Evolutionary conservation across 1,140 invertebrate genomes (phyloP).

Genomic region (Wiebesia pumilae): DNA sequence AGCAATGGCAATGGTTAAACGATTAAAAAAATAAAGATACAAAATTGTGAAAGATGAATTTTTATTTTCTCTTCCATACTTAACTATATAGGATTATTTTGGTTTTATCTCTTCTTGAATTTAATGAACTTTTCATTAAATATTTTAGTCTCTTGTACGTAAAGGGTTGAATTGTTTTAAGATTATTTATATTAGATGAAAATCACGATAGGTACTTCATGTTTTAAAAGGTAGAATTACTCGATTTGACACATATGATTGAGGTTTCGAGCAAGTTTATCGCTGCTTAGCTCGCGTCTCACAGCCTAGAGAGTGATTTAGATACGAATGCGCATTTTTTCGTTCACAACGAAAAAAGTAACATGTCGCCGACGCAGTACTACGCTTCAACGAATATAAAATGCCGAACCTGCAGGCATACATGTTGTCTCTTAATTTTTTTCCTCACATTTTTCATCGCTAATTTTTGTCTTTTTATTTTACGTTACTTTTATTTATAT

Average conservation of each 20-base stretch:
- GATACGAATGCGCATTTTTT: conserved; percentile 56
- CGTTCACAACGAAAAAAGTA: conserved; percentile 55
- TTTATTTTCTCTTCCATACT: conserved; percentile 12
- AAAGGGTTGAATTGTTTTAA: conserved; percentile 39
- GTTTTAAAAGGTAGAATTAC: conserved; percentile 67
- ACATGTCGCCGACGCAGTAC: conserved; percentile 47
- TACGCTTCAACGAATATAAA: conserved; percentile 49
- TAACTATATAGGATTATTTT: conserved; percentile 34
- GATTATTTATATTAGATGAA: conserved; percentile 50
- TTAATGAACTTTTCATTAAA: conserved; percentile 43
- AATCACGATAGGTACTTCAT: conserved; percentile 57
- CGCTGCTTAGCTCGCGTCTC: conserved; percentile 72
- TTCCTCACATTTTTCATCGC: conserved; percentile 23
- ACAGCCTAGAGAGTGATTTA: conserved; percentile 72
- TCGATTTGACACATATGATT: conserved; percentile 73
- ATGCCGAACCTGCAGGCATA: conserved; percentile 54
- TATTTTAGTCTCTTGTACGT: conserved; percentile 20
- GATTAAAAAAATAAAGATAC: conserved; percentile 22
- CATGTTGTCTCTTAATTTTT: conserved; percentile 44
- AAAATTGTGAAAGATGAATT: conserved; percentile 39
- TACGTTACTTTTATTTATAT: conserved; percentile 22
- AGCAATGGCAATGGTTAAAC: conserved; percentile 7
- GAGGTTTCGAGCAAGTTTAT: conserved; percentile 71
- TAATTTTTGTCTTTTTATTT: conserved; percentile 21
- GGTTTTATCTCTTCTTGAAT: conserved; percentile 44